phyloP scores from a whole-genome alignment of 2,888 invertebrate species.

The Cremastinae sp. region DNA sequence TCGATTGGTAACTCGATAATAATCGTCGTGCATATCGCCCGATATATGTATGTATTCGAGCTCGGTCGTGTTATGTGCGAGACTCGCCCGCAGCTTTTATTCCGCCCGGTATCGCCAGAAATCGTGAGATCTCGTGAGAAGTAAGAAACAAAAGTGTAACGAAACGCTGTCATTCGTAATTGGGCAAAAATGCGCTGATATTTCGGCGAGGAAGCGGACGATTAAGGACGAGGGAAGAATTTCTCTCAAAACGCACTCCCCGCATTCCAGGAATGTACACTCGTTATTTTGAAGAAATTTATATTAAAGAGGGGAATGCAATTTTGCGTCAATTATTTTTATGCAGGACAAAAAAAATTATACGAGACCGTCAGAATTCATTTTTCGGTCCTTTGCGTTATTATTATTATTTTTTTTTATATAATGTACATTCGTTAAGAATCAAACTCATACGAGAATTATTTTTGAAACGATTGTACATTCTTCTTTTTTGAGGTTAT shows the following conservation, averaged over 20 bases:
- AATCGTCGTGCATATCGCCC: slow-evolving; percentile 56
- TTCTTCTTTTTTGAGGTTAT: no score
- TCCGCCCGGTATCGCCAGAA: neutral
- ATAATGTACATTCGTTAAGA: no score
- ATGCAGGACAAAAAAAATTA: neutral
- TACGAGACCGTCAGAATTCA: no score
- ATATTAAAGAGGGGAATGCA: neutral
- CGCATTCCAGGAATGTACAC: neutral
- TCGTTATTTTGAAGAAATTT: no score
- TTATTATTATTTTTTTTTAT: neutral
- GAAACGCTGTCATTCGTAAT: slow-evolving; percentile 4
- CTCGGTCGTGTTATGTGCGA: slow-evolving; percentile 23
- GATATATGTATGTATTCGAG: no score
- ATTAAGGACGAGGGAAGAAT: neutral
- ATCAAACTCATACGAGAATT: no score
- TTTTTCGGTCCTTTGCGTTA: no score
- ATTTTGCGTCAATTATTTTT: neutral
- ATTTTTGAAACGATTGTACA: neutral
- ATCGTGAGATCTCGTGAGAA: neutral
- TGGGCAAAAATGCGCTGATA: slow-evolving; percentile 7
- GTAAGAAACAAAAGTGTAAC: slow-evolving; percentile 15
- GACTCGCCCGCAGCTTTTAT: slow-evolving; percentile 16
- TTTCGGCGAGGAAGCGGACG: neutral
- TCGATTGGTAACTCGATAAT: slow-evolving; percentile 69
- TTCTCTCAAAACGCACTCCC: neutral